A percentile compares a stretch with the other conserved stretches of the same genome.
Conservation (phyloP, 2,888 invertebrate genomes). For the Idaea aversata region DNA sequence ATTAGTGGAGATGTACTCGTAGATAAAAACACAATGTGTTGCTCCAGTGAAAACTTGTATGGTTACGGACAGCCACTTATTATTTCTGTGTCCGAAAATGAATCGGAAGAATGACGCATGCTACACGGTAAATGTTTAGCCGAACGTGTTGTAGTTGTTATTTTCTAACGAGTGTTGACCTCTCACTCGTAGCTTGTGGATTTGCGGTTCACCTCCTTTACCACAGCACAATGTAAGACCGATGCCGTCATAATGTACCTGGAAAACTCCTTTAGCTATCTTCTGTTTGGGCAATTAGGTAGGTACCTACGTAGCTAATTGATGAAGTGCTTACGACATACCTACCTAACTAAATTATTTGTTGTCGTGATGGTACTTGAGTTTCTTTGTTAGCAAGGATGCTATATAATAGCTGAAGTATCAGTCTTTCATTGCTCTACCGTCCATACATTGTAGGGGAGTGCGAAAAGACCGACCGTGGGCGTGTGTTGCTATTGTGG, state of each 20-base stretch:
- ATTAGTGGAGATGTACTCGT: no score
- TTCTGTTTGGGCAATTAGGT: no score
- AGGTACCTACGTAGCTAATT: no score
- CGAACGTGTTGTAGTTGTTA: conserved; percentile 1
- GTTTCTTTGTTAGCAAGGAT: conserved; percentile 6
- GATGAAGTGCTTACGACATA: no score
- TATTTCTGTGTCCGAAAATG: neutral
- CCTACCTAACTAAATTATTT: no score
- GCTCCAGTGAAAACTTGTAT: neutral
- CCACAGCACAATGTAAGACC: conserved; percentile 14
- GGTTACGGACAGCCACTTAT: neutral
- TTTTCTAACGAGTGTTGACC: conserved; percentile 34
- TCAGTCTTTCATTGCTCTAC: neutral
- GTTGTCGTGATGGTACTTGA: conserved; percentile 9
- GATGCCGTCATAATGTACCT: conserved; percentile 9
- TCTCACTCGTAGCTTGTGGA: conserved; percentile 26
- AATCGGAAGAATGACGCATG: conserved; percentile 11
- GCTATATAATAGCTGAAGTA: neutral
- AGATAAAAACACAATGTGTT: no score
- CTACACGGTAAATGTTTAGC: conserved; percentile 12
- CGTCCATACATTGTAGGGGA: conserved; percentile 21
- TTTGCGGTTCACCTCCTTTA: conserved; percentile 23
- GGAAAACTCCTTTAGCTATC: no score
- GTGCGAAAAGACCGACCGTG: conserved; percentile 39
- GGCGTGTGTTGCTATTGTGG: conserved; percentile 34